Base-by-base conservation (phyloP, 2,888 invertebrate species). In the Hyppa rectilinea region DNA sequence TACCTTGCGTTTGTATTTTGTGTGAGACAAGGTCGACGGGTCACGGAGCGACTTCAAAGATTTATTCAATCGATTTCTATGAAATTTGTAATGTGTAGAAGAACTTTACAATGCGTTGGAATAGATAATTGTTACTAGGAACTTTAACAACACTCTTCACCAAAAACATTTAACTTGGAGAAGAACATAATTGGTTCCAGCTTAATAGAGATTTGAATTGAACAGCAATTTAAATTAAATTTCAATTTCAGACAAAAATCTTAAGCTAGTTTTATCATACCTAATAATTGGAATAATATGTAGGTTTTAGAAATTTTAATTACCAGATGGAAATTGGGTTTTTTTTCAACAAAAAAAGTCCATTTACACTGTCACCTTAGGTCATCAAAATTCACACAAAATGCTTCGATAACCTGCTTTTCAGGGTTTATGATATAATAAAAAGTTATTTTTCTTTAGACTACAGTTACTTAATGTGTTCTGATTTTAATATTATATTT, bases 11-110 rank as follows among this genome's bases (percentile, higher is more conserved):
- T 79, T 85, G 85, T 76, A 88, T 88, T 91, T 93, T 87, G 89
- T 88, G 90, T 81, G 90, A 80, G 88, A 88, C 93, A 91, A 94
- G 94, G 94, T 89, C 90, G 87, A 88, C 93, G 87, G 91, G 93
- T 93, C 91, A 91, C 86, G 87, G 87, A 87, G 87, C 83, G 59
- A 73, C 82, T 81, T 72, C 58, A 69, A 61, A 78, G 59, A 60
- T 81, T 62, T 60, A 43, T 61, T 56, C 36, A 43, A 47, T 80
- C 29, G 50, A 50, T 68, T 75, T 62, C 55, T 56, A 38, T 47
- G 14, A 14, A 49, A 29, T 67, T 14, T 47, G 23, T 31, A 36
- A 52, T 36, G 7, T 38, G 5, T 38, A 17, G 23, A 55, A 12
- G 12, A 45, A 64, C 52, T 6, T 26, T 26, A 29, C n/a, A 29